These are phyloP conservation scores for Trissolcus basalis DNA, from an alignment of 1,140 invertebrate genomes.

Conservation along the genomic window DNA sequence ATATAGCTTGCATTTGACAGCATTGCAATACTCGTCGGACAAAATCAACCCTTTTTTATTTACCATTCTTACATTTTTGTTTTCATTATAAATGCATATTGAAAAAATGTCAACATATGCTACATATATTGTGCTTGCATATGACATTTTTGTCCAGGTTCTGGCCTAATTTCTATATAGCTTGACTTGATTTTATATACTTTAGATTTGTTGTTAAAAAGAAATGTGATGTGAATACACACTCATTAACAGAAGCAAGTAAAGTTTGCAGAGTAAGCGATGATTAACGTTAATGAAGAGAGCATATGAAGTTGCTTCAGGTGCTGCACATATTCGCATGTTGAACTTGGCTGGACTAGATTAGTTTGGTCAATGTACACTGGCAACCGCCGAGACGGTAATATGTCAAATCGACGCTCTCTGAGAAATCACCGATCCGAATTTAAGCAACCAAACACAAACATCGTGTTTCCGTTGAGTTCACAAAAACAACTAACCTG, in stretches of 20 bases:
- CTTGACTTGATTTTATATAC: too few species aligned
- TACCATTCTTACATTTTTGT: too few species aligned
- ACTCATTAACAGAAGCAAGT: not conserved
- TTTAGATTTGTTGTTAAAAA: too few species aligned
- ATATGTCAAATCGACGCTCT: constrained; percentile 62
- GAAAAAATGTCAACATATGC: too few species aligned
- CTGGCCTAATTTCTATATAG: too few species aligned
- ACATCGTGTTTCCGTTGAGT: not conserved
- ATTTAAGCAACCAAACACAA: constrained; percentile 45
- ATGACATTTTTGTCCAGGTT: too few species aligned
- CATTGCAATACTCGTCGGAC: not conserved
- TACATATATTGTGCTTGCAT: too few species aligned
- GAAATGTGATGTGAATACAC: too few species aligned
- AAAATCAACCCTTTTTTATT: not conserved
- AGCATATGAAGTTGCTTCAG: constrained; percentile 59
- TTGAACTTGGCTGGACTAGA: constrained; percentile 69
- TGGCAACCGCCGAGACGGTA: constrained; percentile 40
- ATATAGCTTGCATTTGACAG: constrained; percentile 47
- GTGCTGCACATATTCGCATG: constrained; percentile 65
- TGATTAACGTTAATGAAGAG: constrained; percentile 66
- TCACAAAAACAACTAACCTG: constrained; percentile 4
- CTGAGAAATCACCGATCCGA: constrained; percentile 39
- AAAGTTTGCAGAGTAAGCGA: constrained; percentile 4
- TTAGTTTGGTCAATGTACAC: constrained; percentile 69
- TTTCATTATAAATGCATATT: too few species aligned